Base-by-base conservation (phyloP, 2,888 invertebrate genomes). In the Blomia tropicalis region DNA sequence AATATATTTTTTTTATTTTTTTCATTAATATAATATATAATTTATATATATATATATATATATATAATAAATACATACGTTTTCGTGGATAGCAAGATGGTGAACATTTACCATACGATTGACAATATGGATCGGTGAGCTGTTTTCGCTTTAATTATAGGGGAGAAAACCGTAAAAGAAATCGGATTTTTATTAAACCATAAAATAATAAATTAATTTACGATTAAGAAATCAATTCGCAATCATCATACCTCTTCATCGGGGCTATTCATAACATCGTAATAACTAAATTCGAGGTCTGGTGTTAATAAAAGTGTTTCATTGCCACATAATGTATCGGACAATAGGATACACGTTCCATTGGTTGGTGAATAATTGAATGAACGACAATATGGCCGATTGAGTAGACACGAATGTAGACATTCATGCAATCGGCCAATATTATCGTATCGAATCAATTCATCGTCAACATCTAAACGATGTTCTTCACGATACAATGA, bases 191-290 rank as follows among this genome's bases (percentile, higher is more conserved):
- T n/a, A n/a, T n/a, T n/a, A n/a, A n/a, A n/a, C n/a, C n/a, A n/a
- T n/a, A n/a, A n/a, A n/a, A n/a, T n/a, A n/a, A n/a, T n/a, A n/a
- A n/a, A n/a, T n/a, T n/a, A n/a, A n/a, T n/a, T n/a, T n/a, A n/a
- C n/a, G n/a, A n/a, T n/a, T n/a, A n/a, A n/a, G n/a, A n/a, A n/a
- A n/a, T n/a, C n/a, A n/a, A n/a, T n/a, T n/a, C n/a, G n/a, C n/a
- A n/a, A n/a, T n/a, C n/a, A n/a, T n/a, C n/a, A n/a, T 59, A 61
- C 61, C 61, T 61, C 61, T 25, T n/a, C 47, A 1, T 61, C 61
- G 1, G 61, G 61, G 17, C 17, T 61, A 41, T 53, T 43, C 61
- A 61, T 61, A n/a, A 61, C 23, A 29, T 61, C 61, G 30, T 56
- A 61, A 25, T 61, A 61, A 14, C 22, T 32, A 23, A 5, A 61